phyloP scores from a whole-genome alignment of 1,140 invertebrate species.

The Drosophila simulans region DNA sequence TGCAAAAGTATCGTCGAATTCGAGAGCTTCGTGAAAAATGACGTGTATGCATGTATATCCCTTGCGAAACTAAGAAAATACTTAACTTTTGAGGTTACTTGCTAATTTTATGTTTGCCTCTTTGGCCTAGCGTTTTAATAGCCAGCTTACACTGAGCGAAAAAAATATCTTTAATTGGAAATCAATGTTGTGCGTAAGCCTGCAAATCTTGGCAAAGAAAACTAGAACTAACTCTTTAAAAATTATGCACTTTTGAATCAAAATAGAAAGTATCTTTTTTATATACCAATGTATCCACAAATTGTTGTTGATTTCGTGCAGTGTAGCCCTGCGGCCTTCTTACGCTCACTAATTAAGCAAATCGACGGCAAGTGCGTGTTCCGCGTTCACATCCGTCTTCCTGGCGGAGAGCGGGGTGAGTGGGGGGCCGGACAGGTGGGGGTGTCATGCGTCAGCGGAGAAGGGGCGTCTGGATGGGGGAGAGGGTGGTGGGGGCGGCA shows the following conservation, averaged over 20 bases:
- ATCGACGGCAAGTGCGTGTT: slow-evolving; percentile 70
- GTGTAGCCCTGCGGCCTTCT: slow-evolving; percentile 12
- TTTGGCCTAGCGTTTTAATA: neutral
- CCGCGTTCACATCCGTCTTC: slow-evolving; percentile 47
- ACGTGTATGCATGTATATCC: neutral
- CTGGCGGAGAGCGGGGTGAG: neutral
- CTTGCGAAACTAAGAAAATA: neutral
- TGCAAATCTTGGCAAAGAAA: too few relatives aligned
- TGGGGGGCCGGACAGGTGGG: slow-evolving; percentile 14
- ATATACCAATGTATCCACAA: too few relatives aligned
- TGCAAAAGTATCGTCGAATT: neutral
- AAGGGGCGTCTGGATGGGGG: too few relatives aligned
- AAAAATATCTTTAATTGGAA: too few relatives aligned
- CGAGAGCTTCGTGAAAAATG: neutral
- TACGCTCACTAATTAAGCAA: slow-evolving; percentile 61
- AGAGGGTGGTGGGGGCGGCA: neutral
- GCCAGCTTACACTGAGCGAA: neutral
- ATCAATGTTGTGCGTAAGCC: too few relatives aligned
- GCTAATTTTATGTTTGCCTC: slow-evolving; percentile 3
- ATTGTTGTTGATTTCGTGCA: too few relatives aligned
- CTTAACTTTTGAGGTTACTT: neutral
- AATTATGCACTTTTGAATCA: too few relatives aligned
- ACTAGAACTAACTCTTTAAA: too few relatives aligned
- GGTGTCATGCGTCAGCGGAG: slow-evolving; percentile 70
- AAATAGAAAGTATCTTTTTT: too few relatives aligned